Base-by-base conservation (phyloP, 2,888 invertebrate genomes). In the Melitaea athalia region DNA sequence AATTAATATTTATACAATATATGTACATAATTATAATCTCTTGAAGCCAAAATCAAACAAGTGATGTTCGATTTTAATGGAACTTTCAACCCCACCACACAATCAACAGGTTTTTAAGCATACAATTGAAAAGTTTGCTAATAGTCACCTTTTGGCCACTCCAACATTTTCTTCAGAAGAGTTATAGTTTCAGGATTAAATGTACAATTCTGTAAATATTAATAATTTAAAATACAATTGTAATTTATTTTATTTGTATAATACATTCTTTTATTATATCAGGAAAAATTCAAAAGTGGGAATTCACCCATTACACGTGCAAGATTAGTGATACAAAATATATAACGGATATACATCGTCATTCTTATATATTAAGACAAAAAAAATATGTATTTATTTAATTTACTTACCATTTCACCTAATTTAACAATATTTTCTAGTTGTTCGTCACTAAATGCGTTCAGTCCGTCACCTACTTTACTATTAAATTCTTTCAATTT, bases 401-500 rank as follows among this genome's bases (percentile, higher is more conserved):
- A 43, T 8, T 1, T 43, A 57, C 89, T 79, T 69, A 92, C 92
- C 86, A 93, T 62, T 82, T 94, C 93, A 55, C 95, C 94, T 74
- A 97, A 84, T 80, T 95, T 94, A 14, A 95, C 93, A n/a, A 96
- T 92, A 61, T 92, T 91, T 70, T 94, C 94, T 71, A 96, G 80
- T 68, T 95, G 88, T 12, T 90, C 88, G 0, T 94, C 94, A 0
- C 94, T 88, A 68, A 95, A 83, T 24, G 94, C 87, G 64, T 87
- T 89, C 12, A 87, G 77, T 10, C 89, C 93, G 66, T 93, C 93
- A 0, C 91, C 93, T 11, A 93, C 84, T 84, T 95, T 95, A 57
- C 89, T 88, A 81, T 97, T 97, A 76, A 97, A 96, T 82, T 97
- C 97, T 78, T 89, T 95, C 66, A 95, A 82, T 82, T 96, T 96